These are phyloP conservation scores for Callospermophilus lateralis DNA, from an alignment of 2,113 vertebrate species.

Conservation along the genomic window DNA sequence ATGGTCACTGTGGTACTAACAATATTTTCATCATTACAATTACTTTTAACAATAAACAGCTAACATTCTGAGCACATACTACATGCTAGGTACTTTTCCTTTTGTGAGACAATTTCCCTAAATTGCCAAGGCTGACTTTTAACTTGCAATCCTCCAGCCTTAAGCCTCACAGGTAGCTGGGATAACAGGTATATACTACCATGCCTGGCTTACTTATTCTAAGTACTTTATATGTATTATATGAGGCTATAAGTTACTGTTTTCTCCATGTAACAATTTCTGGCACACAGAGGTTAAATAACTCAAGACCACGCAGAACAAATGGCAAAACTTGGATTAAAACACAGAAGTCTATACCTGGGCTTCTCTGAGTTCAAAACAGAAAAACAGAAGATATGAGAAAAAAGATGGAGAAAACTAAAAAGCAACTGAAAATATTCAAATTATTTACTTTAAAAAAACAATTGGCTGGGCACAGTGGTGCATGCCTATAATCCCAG, in stretches of 20 bases:
- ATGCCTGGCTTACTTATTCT: neutral
- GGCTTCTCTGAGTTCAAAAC: neutral
- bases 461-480: neutral
- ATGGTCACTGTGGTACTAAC: neutral
- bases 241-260: neutral
- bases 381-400: neutral
- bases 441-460: neutral
- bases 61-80: neutral
- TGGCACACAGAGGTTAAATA: neutral
- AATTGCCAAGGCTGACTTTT: too few species aligned
- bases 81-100: neutral
- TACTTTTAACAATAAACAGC: neutral
- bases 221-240: neutral
- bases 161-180: too few species aligned
- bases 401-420: neutral
- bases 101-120: too few species aligned
- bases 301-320: neutral
- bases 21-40: neutral
- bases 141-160: too few species aligned
- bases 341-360: neutral
- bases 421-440: slow-evolving; percentile 26
- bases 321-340: neutral
- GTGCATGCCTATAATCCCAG: too few species aligned
- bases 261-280: slow-evolving; percentile 25
- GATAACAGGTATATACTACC: too few species aligned